Evolutionary conservation across 2,888 invertebrate genomes (phyloP).

Genomic region (Cerastis leucographa): DNA sequence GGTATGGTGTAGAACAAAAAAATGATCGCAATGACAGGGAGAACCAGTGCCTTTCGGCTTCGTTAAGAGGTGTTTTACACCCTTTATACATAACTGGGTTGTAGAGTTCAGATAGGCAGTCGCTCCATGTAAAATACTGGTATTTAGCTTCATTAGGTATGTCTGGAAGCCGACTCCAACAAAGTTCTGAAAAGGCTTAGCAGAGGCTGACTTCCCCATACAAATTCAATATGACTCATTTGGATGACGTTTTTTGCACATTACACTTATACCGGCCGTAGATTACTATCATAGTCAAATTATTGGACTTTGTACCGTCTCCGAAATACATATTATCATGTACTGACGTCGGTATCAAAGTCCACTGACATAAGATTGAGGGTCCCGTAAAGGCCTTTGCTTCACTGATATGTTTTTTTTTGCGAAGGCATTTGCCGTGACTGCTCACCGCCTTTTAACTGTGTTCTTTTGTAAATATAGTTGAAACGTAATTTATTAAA

Average conservation of each 20-base stretch:
- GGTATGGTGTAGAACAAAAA: too few species aligned
- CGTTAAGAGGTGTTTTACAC: too few species aligned
- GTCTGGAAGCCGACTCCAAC: too few species aligned
- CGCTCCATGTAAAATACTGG: too few species aligned
- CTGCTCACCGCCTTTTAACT: not conserved
- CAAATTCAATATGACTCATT: not conserved
- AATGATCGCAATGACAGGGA: too few species aligned
- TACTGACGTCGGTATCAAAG: not conserved
- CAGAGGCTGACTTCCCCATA: not conserved
- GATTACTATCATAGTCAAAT: not conserved
- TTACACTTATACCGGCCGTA: not conserved
- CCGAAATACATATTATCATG: not conserved
- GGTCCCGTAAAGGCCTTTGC: not conserved
- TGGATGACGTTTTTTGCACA: not conserved
- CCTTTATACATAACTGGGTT: too few species aligned
- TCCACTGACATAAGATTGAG: slow-evolving; percentile 13
- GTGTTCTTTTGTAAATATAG: not conserved
- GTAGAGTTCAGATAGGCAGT: too few species aligned
- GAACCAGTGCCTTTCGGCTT: too few species aligned
- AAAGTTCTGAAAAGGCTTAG: too few species aligned
- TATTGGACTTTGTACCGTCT: slow-evolving; percentile 11
- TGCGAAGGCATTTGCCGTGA: not conserved
- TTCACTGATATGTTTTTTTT: not conserved
- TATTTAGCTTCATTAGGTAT: too few species aligned
- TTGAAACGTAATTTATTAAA: not conserved